Evolutionary conservation across 1,140 invertebrate species (phyloP).

Genomic region (Neoseiulus cucumeris): DNA sequence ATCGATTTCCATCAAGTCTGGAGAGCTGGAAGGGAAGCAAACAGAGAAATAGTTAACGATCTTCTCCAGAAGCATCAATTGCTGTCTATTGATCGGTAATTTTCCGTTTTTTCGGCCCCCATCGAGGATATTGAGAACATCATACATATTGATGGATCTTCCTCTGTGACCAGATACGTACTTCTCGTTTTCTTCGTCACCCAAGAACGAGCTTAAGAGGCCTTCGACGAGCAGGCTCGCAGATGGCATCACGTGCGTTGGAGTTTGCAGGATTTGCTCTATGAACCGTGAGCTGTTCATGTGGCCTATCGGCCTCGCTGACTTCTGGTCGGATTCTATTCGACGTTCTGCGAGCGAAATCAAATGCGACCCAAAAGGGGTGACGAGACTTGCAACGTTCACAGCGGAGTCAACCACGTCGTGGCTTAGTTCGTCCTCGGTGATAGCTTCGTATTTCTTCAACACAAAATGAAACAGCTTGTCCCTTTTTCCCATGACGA

Average conservation of each 20-base stretch:
- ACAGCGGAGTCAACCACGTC: neutral
- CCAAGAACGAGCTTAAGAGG: neutral
- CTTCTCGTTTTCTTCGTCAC: neutral
- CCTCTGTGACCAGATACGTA: neutral
- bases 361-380: neutral
- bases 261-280: neutral
- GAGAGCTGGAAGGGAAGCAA: neutral
- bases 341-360: neutral
- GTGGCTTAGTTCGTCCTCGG: neutral
- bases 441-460: neutral
- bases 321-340: neutral
- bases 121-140: neutral
- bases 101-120: too few species aligned
- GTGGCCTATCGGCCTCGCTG: neutral
- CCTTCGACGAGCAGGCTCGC: neutral
- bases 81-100: too few species aligned
- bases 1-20: neutral
- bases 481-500: neutral
- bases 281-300: neutral
- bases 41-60: too few species aligned
- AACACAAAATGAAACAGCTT: neutral
- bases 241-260: neutral
- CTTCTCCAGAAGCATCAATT: too few species aligned
- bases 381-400: neutral
- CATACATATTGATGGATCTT: neutral